A percentile compares a stretch with the other conserved stretches of the same genome.
Evolutionary conservation across 2,113 vertebrate genomes (phyloP).

Genomic region (Anoura caudifer): DNA sequence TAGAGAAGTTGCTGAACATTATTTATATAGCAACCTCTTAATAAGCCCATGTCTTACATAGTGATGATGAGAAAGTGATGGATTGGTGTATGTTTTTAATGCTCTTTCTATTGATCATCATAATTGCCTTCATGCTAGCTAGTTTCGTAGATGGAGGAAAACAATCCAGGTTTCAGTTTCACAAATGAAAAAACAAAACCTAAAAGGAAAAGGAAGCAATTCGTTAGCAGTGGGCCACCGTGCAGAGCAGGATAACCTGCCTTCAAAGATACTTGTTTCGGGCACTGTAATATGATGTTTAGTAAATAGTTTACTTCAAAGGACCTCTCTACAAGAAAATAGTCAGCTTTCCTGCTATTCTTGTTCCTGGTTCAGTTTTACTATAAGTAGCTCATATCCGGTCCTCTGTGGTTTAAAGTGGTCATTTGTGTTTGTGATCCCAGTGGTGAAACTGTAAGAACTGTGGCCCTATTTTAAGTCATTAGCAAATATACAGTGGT

Average conservation of each 20-base stretch:
- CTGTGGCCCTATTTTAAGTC: constrained; percentile 86
- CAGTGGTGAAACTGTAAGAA: constrained; percentile 79
- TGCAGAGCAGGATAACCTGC: constrained; percentile 92
- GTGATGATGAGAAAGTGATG: background rate
- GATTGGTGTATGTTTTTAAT: constrained; percentile 38
- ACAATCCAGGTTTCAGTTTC: constrained; percentile 88
- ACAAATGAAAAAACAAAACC: constrained; percentile 83
- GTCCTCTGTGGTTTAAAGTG: constrained; percentile 96
- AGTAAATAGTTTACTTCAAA: constrained; percentile 98
- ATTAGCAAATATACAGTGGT: constrained; percentile 79
- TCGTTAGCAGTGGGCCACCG: constrained; percentile 92
- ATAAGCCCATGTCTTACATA: background rate
- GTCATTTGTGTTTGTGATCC: constrained; percentile 93
- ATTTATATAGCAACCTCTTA: constrained; percentile 40
- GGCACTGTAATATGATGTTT: constrained; percentile 91
- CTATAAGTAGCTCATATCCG: constrained; percentile 99
- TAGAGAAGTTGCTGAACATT: constrained; percentile 44
- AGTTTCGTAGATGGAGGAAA: constrained; percentile 55
- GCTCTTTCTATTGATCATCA: constrained; percentile 42
- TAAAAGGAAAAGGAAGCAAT: constrained; percentile 96
- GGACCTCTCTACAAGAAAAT: constrained; percentile 80
- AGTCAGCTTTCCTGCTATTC: constrained; percentile 98
- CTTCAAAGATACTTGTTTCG: constrained; percentile 96
- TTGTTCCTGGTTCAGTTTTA: constrained; percentile 88
- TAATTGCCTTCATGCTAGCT: constrained; percentile 30